A percentile compares a stretch with the other conserved stretches of the same genome.
Conservation (phyloP, 2,888 invertebrate genomes). For the Nymphalis c-album region DNA sequence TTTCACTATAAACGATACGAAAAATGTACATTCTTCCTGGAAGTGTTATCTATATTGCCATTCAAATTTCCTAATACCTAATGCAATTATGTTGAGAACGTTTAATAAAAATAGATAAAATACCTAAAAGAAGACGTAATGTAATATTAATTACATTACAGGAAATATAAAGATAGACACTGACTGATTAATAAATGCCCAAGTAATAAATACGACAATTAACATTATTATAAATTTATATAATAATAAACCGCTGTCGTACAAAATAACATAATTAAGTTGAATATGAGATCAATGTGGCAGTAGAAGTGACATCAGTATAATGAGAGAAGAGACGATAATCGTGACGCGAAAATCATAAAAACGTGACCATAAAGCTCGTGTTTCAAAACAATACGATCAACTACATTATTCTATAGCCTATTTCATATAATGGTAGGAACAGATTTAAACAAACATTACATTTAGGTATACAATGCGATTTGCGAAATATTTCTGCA, state of each 20-base stretch:
- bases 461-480: too few relatives aligned
- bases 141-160: conserved; percentile 20
- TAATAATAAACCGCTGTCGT: not conserved
- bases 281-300: not conserved
- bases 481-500: too few relatives aligned
- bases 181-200: conserved; percentile 7
- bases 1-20: too few relatives aligned
- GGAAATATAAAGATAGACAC: conserved; percentile 17
- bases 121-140: conserved; percentile 5
- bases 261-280: not conserved
- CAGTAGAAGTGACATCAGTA: not conserved
- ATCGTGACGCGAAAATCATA: not conserved
- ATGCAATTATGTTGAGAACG: not conserved
- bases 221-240: not conserved
- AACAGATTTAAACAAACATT: too few relatives aligned
- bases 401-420: not conserved
- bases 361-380: not conserved
- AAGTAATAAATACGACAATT: conserved; percentile 4
- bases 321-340: not conserved
- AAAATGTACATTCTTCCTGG: too few relatives aligned
- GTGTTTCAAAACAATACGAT: not conserved
- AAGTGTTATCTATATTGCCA: not conserved
- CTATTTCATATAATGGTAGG: too few relatives aligned
- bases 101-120: conserved; percentile 5
- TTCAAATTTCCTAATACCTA: not conserved